A percentile compares a stretch with the other conserved stretches of the same genome.
phyloP scores from a whole-genome alignment of 2,113 vertebrate genomes.

The Hoplias malabaricus region DNA sequence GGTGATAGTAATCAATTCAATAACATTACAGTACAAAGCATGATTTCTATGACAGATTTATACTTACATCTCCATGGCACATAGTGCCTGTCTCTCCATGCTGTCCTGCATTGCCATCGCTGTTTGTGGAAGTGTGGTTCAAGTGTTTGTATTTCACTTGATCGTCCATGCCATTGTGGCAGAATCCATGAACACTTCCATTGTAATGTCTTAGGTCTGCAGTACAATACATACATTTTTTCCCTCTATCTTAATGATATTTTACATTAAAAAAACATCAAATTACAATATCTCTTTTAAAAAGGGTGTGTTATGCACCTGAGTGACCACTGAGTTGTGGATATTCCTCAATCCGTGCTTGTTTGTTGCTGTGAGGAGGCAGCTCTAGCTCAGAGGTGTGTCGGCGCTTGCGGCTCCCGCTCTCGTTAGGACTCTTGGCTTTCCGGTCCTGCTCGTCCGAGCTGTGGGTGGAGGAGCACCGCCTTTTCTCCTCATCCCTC shows the following conservation, averaged over 20 bases:
- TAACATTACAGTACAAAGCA: not conserved
- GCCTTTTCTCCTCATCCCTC: slow-evolving; percentile 60
- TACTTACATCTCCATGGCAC: slow-evolving; percentile 35
- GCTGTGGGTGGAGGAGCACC: slow-evolving; percentile 33
- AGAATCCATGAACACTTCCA: slow-evolving; percentile 54
- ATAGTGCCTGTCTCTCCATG: slow-evolving; percentile 8
- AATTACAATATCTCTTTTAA: not conserved
- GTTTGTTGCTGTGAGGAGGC: slow-evolving; percentile 42
- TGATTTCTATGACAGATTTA: too few relatives aligned
- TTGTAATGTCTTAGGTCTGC: slow-evolving; percentile 60
- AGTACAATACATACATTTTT: not conserved
- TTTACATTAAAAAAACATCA: not conserved
- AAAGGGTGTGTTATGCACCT: slow-evolving; percentile 51
- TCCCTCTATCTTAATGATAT: not conserved
- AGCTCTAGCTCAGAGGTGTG: slow-evolving; percentile 51
- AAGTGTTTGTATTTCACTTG: slow-evolving; percentile 50
- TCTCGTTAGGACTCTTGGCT: slow-evolving; percentile 52
- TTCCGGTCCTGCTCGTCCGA: slow-evolving; percentile 48
- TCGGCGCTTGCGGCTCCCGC: slow-evolving; percentile 61
- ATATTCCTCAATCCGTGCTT: not conserved
- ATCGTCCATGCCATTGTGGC: slow-evolving; percentile 33
- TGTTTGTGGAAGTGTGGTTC: slow-evolving; percentile 14
- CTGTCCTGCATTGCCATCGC: slow-evolving; percentile 17
- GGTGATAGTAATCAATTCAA: not conserved
- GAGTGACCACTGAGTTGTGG: slow-evolving; percentile 59